These are phyloP conservation scores for Hyposoter didymator DNA, from an alignment of 2,888 invertebrate genomes.

Conservation along the genomic window DNA sequence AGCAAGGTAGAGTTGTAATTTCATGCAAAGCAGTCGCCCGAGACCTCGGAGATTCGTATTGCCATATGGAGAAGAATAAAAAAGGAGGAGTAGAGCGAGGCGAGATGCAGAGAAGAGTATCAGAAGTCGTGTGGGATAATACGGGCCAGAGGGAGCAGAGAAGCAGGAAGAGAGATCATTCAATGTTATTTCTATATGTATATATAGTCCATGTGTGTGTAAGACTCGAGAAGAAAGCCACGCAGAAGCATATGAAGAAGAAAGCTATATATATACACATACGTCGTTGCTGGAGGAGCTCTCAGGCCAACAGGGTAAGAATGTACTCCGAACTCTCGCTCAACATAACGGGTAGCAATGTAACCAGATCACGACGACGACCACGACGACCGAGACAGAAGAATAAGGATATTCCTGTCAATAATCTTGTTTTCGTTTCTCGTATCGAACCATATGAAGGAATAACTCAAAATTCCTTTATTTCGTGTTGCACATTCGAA, in stretches of 20 bases:
- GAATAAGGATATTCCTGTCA: conserved; percentile 37
- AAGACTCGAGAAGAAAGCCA: conserved; percentile 11
- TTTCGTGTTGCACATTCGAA: too few relatives aligned
- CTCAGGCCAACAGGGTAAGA: conserved; percentile 72
- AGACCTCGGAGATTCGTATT: conserved; percentile 54
- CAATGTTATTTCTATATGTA: conserved; percentile 21
- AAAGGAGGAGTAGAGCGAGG: conserved; percentile 38
- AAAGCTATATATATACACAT: conserved; percentile 64
- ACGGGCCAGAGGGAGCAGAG: conserved; percentile 40
- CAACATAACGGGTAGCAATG: conserved; percentile 80
- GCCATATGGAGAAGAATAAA: conserved; percentile 32
- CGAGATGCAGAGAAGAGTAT: conserved; percentile 34
- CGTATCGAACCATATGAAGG: neutral
- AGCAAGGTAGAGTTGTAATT: conserved; percentile 76
- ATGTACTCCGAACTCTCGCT: conserved; percentile 75
- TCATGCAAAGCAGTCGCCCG: conserved; percentile 74
- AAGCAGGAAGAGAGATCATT: conserved; percentile 57
- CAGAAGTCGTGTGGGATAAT: conserved; percentile 48
- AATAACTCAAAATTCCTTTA: neutral
- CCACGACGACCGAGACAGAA: conserved; percentile 62
- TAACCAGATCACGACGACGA: conserved; percentile 78
- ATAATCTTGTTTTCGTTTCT: conserved; percentile 13
- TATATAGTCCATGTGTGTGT: conserved; percentile 15
- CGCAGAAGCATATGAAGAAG: conserved; percentile 10
- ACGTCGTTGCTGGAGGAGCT: conserved; percentile 42